Percentiles rank a stretch among this genome's conserved stretches.
phyloP scores from a whole-genome alignment of 2,888 invertebrate genomes.

The Cerastis leucographa region DNA sequence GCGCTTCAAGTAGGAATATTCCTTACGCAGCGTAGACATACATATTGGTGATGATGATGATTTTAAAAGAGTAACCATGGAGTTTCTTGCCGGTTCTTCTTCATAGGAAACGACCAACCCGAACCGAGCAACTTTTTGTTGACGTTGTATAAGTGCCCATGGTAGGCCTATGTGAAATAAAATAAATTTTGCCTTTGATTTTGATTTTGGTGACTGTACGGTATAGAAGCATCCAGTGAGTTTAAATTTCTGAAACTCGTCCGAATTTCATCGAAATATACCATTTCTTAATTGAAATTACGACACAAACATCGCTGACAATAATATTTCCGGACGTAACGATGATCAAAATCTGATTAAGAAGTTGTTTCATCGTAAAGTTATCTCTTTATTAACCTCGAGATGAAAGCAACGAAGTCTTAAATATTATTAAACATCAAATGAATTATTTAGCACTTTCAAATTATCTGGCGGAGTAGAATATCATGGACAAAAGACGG shows the following conservation, averaged over 20 bases:
- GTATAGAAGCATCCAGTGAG: not conserved
- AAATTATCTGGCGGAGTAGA: slow-evolving; percentile 69
- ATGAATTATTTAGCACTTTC: slow-evolving; percentile 69
- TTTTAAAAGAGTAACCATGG: too few species aligned
- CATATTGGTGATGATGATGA: too few species aligned
- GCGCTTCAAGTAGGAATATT: too few species aligned
- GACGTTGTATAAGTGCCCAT: too few species aligned
- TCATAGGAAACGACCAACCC: too few species aligned
- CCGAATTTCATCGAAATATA: not conserved
- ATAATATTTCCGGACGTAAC: slow-evolving; percentile 47
- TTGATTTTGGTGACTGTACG: too few species aligned
- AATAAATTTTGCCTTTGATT: too few species aligned
- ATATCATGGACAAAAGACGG: slow-evolving; percentile 73
- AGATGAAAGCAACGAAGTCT: slow-evolving; percentile 62
- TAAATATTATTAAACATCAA: slow-evolving; percentile 71
- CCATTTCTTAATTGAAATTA: slow-evolving; percentile 12
- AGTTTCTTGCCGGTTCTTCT: too few species aligned
- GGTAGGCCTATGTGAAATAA: too few species aligned
- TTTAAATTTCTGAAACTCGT: not conserved
- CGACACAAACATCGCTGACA: slow-evolving; percentile 40
- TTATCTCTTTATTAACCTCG: slow-evolving; percentile 66
- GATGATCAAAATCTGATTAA: slow-evolving; percentile 58
- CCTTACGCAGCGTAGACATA: too few species aligned
- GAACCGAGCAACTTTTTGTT: too few species aligned
- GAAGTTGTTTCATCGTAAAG: slow-evolving; percentile 62